A percentile compares a stretch with the other conserved stretches of the same genome.
These are phyloP conservation scores for Graphium colonna DNA, from an alignment of 2,888 invertebrate genomes.

Conservation along the genomic window DNA sequence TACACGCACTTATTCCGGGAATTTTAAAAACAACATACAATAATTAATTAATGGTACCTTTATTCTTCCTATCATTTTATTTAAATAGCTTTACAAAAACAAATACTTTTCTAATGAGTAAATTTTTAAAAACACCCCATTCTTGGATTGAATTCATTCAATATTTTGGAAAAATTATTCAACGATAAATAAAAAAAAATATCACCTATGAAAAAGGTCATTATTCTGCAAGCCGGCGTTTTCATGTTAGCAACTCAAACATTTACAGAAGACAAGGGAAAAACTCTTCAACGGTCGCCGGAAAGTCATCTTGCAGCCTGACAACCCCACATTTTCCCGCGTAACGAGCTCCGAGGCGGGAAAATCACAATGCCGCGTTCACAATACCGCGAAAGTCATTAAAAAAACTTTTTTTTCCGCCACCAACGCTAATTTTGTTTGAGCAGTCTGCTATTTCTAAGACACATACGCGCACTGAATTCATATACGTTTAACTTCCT, in stretches of 20 bases:
- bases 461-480: constrained; percentile 6
- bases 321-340: constrained; percentile 42
- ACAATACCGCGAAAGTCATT: constrained; percentile 53
- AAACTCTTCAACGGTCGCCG: constrained; percentile 19
- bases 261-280: constrained; percentile 3
- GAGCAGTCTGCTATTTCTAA: background rate
- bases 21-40: too few species aligned
- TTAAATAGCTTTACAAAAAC: too few species aligned
- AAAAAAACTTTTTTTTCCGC: constrained; percentile 24
- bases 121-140: too few species aligned
- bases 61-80: too few species aligned
- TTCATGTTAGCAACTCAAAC: constrained; percentile 14
- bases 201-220: constrained; percentile 27
- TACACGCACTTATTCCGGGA: too few species aligned
- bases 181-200: background rate
- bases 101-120: too few species aligned
- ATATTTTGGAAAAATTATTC: too few species aligned
- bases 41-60: too few species aligned
- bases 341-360: constrained; percentile 29
- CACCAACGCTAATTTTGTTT: background rate
- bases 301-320: constrained; percentile 43
- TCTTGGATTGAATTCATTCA: too few species aligned
- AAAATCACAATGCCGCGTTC: constrained; percentile 42
- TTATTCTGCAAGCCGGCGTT: constrained; percentile 17
- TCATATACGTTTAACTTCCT: background rate